These are phyloP conservation scores for Perognathus longimembris DNA, from an alignment of 2,113 vertebrate species.

Conservation along the genomic window DNA sequence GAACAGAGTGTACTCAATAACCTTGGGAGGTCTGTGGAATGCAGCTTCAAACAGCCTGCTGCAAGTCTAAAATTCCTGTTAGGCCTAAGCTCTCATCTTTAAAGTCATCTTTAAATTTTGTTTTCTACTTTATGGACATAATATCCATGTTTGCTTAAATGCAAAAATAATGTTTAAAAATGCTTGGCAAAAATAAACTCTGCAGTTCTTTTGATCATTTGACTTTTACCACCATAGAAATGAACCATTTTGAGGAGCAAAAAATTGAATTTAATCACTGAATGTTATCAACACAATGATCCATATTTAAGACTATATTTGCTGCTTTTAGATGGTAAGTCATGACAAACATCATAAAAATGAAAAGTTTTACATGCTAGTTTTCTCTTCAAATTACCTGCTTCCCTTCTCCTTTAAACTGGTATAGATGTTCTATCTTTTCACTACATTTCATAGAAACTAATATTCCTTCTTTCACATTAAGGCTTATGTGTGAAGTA, in stretches of 20 bases:
- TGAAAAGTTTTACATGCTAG: conserved; percentile 13
- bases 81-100: conserved; percentile 44
- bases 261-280: conserved; percentile 44
- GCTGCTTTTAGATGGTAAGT: conserved; percentile 32
- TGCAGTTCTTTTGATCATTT: conserved; percentile 34
- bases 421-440: conserved; percentile 20
- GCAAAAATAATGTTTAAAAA: conserved; percentile 39
- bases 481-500: neutral
- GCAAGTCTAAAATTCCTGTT: conserved; percentile 53
- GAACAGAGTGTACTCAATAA: conserved; percentile 23
- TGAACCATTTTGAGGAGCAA: conserved; percentile 45
- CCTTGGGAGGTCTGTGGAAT: conserved; percentile 20
- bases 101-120: conserved; percentile 38
- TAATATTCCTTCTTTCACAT: conserved; percentile 53
- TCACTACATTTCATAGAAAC: conserved; percentile 34
- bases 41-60: conserved; percentile 45
- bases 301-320: conserved; percentile 19
- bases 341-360: conserved; percentile 45
- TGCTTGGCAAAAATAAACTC: conserved; percentile 41
- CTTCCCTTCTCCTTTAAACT: conserved; percentile 24
- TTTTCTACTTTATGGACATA: conserved; percentile 46
- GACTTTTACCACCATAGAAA: conserved; percentile 36
- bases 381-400: conserved; percentile 31
- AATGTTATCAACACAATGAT: conserved; percentile 37
- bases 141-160: conserved; percentile 47